A percentile compares a stretch with the other conserved stretches of the same genome.
Evolutionary conservation across 2,113 vertebrate genomes (phyloP).

Genomic region (Chaetodon auriga): DNA sequence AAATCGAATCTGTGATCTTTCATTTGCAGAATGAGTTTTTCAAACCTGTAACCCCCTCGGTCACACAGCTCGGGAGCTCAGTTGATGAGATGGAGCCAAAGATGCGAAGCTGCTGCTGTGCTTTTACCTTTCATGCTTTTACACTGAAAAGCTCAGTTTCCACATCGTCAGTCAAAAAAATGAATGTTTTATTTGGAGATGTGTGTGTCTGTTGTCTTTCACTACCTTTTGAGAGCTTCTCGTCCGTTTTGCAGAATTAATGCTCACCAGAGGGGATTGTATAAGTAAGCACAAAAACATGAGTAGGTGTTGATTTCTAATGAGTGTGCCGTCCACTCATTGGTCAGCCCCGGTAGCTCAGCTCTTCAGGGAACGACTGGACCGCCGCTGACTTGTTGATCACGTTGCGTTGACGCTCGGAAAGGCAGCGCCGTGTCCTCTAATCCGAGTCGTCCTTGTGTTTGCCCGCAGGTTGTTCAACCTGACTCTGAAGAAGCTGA

Average conservation of each 20-base stretch:
- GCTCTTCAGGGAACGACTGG: background rate
- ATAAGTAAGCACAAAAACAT: background rate
- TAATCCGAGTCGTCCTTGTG: background rate
- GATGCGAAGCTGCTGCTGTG: background rate
- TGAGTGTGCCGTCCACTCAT: no score
- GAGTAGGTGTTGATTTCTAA: background rate
- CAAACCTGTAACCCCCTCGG: background rate
- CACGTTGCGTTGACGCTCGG: no score
- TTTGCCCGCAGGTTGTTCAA: conserved; percentile 87
- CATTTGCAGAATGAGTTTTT: no score
- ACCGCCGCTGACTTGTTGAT: background rate
- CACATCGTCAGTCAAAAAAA: background rate
- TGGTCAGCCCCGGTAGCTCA: background rate
- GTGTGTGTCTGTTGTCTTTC: background rate
- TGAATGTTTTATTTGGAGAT: background rate
- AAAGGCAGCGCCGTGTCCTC: background rate
- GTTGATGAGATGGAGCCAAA: background rate
- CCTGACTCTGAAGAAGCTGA: conserved; percentile 92
- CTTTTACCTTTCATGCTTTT: background rate
- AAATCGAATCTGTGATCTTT: background rate
- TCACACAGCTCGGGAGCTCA: background rate
- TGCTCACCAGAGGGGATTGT: background rate
- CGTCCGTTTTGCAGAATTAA: conserved; percentile 3
- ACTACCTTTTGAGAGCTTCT: background rate
- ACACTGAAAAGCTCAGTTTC: background rate